These are phyloP conservation scores for Sciaenops ocellatus DNA, from an alignment of 2,797 vertebrate genomes.

Conservation along the genomic window DNA sequence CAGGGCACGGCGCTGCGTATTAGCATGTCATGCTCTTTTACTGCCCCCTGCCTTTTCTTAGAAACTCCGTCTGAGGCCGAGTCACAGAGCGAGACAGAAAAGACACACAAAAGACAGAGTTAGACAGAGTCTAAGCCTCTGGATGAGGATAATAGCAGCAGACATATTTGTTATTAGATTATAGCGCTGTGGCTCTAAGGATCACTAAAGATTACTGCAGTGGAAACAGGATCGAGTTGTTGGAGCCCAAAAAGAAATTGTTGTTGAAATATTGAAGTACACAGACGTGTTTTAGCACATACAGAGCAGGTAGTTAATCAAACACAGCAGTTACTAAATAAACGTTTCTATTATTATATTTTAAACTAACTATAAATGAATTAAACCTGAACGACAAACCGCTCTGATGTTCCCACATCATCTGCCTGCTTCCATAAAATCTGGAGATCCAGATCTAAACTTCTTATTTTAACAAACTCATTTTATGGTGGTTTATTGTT, in stretches of 20 bases:
- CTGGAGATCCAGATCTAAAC: too few relatives aligned
- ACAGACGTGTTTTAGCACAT: too few relatives aligned
- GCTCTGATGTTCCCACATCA: not conserved
- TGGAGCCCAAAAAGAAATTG: not conserved
- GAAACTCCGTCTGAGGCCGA: constrained; percentile 10
- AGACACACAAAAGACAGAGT: constrained; percentile 11
- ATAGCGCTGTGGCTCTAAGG: constrained; percentile 18
- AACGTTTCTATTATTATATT: too few relatives aligned
- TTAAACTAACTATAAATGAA: too few relatives aligned
- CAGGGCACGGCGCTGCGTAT: constrained; percentile 4
- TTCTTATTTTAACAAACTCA: too few relatives aligned
- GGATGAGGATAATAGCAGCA: constrained; percentile 32
- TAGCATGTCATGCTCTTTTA: constrained; percentile 43
- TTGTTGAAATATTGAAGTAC: too few relatives aligned
- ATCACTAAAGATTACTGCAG: constrained; percentile 22
- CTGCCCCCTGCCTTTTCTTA: constrained; percentile 60
- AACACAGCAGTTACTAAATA: too few relatives aligned
- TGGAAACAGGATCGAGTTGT: constrained; percentile 5
- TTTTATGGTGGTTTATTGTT: too few relatives aligned
- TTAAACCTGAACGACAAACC: not conserved
- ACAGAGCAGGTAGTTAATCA: too few relatives aligned
- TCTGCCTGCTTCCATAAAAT: not conserved
- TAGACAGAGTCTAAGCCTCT: constrained; percentile 21
- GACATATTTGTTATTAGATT: not conserved
- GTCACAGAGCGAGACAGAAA: not conserved